Evolutionary conservation across 2,888 invertebrate species (phyloP).

Genomic region (Aleiodes alternator): DNA sequence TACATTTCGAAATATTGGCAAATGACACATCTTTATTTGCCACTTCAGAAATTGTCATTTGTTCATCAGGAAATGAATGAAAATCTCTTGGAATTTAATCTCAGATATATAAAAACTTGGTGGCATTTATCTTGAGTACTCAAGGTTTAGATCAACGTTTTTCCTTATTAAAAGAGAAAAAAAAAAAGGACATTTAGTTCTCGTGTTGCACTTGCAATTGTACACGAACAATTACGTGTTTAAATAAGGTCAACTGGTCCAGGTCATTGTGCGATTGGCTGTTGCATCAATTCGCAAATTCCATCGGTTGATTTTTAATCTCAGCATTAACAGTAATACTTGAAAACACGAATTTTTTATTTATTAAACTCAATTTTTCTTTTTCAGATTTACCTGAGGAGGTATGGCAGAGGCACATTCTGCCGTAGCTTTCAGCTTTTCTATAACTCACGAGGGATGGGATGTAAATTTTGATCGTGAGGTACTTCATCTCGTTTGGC

Average conservation of each 20-base stretch:
- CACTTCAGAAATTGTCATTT: too few relatives aligned
- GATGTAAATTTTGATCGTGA: conserved; percentile 98
- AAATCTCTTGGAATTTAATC: too few relatives aligned
- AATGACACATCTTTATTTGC: too few relatives aligned
- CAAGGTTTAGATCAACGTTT: too few relatives aligned
- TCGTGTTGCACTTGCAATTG: conserved; percentile 18
- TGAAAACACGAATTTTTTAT: not conserved
- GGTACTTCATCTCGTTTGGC: conserved; percentile 95
- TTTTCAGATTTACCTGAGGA: conserved; percentile 30
- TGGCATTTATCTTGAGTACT: too few relatives aligned
- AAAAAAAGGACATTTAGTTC: not conserved
- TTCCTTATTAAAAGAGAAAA: too few relatives aligned
- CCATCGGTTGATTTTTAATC: not conserved
- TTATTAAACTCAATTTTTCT: not conserved
- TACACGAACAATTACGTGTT: conserved; percentile 22
- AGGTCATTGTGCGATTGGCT: not conserved
- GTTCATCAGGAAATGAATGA: too few relatives aligned
- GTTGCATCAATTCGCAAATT: conserved; percentile 7
- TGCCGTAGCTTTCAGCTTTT: conserved; percentile 97
- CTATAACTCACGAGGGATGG: conserved; percentile 98
- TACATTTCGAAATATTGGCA: too few relatives aligned
- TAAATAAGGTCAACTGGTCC: conserved; percentile 25
- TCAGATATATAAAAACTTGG: too few relatives aligned
- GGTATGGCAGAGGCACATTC: conserved; percentile 98
- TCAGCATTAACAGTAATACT: not conserved